Evolutionary conservation across 2,797 vertebrate species (phyloP), one percentile per base, ranked within the genome.

Genomic region (Aphelocoma californica): DNA sequence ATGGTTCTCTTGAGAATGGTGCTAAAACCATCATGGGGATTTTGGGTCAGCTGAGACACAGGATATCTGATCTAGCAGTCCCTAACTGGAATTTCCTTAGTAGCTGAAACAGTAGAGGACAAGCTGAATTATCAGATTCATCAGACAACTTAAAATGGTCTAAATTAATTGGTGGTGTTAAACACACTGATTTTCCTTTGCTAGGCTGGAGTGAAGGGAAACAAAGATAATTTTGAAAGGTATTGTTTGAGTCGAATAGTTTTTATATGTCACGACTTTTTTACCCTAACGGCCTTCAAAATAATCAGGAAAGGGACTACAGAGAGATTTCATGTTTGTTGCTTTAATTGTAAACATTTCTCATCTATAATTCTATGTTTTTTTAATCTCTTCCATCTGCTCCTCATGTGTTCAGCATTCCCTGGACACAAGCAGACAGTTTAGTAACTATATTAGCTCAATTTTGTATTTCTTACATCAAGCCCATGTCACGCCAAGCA

Each of bases 51-150:
- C 95, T 97, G 97, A 96, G 95, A 97, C 77, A 85, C n/a, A 93
- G 80, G 97, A 97, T 87, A 97, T 95, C 67, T 97, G 97, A 98
- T 97, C 93, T 50, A 81, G 75, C 84, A 96, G 88, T 86, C 95
- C 94, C 88, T 69, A 94, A 89, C 34, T 96, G 95, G 97, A 98
- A 97, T 97, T 97, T 97, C 95, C 96, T 97, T 97, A 96, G 95
- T 97, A 92, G 97, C 81, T 97, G 97, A 97, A 98, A 97, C 95
- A 96, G 96, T 95, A 97, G 97, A 97, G 96, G 96, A 83, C 95
- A 89, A 92, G 92, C 95, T 96, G 96, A 97, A 97, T 97, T 97
- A 95, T 86, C 94, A 96, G 78, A 95, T 95, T 95, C 96, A 97
- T 88, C 86, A 94, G 92, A 97, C 87, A 92, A 92, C 93, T 94